A percentile compares a stretch with the other conserved stretches of the same genome.
Evolutionary conservation across 2,113 vertebrate genomes (phyloP).

Genomic region (Agapornis roseicollis): DNA sequence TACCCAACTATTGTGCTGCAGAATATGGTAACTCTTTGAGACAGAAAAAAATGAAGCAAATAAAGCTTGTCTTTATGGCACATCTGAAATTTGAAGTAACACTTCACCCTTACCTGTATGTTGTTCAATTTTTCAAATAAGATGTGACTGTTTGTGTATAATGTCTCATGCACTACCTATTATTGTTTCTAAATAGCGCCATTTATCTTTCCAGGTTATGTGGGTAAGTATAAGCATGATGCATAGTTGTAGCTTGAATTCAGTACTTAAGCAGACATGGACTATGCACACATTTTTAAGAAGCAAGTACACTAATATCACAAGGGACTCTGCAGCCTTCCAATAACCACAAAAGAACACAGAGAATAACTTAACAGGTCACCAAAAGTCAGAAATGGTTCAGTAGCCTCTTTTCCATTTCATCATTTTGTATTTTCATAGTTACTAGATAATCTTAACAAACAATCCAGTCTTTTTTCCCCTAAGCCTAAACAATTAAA

Average conservation of each 20-base stretch:
- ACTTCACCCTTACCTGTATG: not conserved
- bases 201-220: not conserved
- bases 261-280: not conserved
- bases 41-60: not conserved
- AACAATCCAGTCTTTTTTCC: not conserved
- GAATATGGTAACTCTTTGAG: not conserved
- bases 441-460: not conserved
- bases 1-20: not conserved
- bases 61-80: not conserved
- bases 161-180: fast-evolving
- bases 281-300: not conserved
- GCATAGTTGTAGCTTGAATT: not conserved
- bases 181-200: not conserved
- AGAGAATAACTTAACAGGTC: not conserved
- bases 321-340: not conserved
- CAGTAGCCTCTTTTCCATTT: not conserved
- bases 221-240: not conserved
- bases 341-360: not conserved
- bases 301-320: not conserved
- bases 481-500: not conserved
- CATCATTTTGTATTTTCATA: not conserved
- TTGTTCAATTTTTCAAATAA: not conserved
- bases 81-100: not conserved
- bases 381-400: not conserved
- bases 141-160: not conserved